Evolutionary conservation across 2,888 invertebrate genomes (phyloP), one percentile per base, ranked within the genome.

Genomic region (Chorisops tibialis): DNA sequence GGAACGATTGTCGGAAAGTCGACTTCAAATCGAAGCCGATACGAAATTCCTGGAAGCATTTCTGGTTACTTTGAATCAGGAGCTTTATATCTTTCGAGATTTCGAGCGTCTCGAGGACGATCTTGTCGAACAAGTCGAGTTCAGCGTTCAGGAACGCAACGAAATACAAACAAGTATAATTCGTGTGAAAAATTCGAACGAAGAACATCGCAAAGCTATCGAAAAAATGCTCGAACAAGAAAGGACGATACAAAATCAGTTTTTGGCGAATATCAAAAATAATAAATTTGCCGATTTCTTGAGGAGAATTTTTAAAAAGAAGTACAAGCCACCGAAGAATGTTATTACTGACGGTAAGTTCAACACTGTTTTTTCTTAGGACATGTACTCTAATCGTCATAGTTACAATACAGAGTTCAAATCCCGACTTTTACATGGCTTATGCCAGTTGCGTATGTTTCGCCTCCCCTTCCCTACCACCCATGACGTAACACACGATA

Each of bases 201-300:
- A 84, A 7, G 69, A 75, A 48, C 80, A 81, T 59, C 75, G 79
- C 61, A 73, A 71, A 51, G 75, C 78, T 52, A 78, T 82, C 43
- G 73, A 72, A 41, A 77, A 77, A 37, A 68, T 81, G 39, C 75
- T 79, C 22, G 79, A 81, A 3, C 79, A 81, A 63, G 81, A 83
- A 14, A 75, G 74, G 47, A 75, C 76, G 2, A 72, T 84, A 11
- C 81, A 83, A 51, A 70, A 78, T 1, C 80, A 81, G 54, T 91
- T 88, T 70, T 79, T 82, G 59, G 79, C 75, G 24, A 78, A 82
- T 6, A 81, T 85, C 0, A 82, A 81, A 43, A 87, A 89, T 59
- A 88, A 88, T 71, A 91, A 89, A 73, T 93, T 89, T 73, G 83
- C 83, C 5, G 87, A 88, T 69, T 93, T 92, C 72, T 75, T 95